Evolutionary conservation across 2,113 vertebrate genomes (phyloP), one percentile per base, ranked within the genome.

Genomic region (Hippocampus abdominalis): DNA sequence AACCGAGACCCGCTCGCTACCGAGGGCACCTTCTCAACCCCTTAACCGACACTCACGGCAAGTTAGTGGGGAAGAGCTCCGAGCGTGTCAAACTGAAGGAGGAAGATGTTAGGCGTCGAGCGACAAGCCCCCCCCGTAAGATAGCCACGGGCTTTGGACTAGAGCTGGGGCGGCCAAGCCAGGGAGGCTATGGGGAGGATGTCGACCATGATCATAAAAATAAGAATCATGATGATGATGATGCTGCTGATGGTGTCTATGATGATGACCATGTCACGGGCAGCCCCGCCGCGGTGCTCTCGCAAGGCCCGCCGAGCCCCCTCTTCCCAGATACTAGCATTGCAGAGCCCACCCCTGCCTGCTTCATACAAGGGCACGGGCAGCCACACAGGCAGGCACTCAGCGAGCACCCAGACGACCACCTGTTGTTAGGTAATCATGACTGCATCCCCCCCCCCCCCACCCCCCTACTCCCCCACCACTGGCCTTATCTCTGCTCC

Each of bases 341-440:
- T 90, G 87, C 90, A 88, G 90, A 91, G 74, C 83, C 80, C 83
- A 74, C 78, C 83, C 90, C 82, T 85, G 88, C 89, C 87, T 85
- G 82, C 90, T 72, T 84, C 89, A 91, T 69, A 90, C 86, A 88
- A 81, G 89, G 87, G 90, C 89, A 88, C 83, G 88, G 85, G 85
- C 84, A 80, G 82, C 92, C 81, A 87, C 89, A 89, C 91, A 93
- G 77, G 73, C 92, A 91, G 89, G 85, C 91, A 85, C 84, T 91
- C 90, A 88, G 88, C 92, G 83, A 83, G 87, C 86, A 89, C 89
- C 88, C 85, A 70, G 92, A 90, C 73, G 91, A 86, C 87, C 88
- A 82, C 85, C 88, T 83, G 60, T 82, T 88, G 92, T 93, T 93
- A 93, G 92, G 92, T 93, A 93, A 93, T 92, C 89, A 88, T 88